Percentiles rank a stretch among this genome's conserved stretches.
Evolutionary conservation across 2,888 invertebrate genomes (phyloP).

Genomic region (Cetonia aurata): DNA sequence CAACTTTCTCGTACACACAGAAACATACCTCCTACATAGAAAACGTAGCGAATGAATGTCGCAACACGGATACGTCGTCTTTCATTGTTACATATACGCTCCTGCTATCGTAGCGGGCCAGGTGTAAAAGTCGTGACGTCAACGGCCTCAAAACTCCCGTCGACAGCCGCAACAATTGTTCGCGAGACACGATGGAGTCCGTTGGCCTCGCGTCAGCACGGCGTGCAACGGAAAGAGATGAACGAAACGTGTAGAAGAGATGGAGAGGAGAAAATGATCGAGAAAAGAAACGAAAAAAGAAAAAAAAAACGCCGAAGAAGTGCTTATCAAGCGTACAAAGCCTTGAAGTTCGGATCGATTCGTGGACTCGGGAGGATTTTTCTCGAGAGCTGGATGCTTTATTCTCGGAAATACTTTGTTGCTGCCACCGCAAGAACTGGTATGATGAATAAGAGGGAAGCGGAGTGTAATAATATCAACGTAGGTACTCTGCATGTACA

Average conservation of each 20-base stretch:
- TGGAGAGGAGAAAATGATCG: conserved; percentile 4
- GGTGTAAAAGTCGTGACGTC: conserved; percentile 37
- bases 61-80: conserved; percentile 16
- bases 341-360: conserved; percentile 19
- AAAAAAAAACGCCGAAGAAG: conserved; percentile 4
- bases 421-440: conserved; percentile 7
- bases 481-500: not conserved
- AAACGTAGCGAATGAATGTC: conserved; percentile 10
- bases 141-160: conserved; percentile 30
- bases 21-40: too few species aligned
- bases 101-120: conserved; percentile 24
- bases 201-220: conserved; percentile 23
- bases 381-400: conserved; percentile 32
- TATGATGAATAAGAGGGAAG: conserved; percentile 26
- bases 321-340: conserved; percentile 29
- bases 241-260: not conserved
- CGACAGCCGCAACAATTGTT: conserved; percentile 26
- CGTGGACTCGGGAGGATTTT: conserved; percentile 30
- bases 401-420: conserved; percentile 39
- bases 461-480: conserved; percentile 15
- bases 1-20: too few species aligned
- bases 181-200: conserved; percentile 34
- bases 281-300: not conserved
- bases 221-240: conserved; percentile 19
- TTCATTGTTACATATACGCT: conserved; percentile 3